Evolutionary conservation across 1,140 invertebrate genomes (phyloP).

Genomic region (Mylabris phalerata): DNA sequence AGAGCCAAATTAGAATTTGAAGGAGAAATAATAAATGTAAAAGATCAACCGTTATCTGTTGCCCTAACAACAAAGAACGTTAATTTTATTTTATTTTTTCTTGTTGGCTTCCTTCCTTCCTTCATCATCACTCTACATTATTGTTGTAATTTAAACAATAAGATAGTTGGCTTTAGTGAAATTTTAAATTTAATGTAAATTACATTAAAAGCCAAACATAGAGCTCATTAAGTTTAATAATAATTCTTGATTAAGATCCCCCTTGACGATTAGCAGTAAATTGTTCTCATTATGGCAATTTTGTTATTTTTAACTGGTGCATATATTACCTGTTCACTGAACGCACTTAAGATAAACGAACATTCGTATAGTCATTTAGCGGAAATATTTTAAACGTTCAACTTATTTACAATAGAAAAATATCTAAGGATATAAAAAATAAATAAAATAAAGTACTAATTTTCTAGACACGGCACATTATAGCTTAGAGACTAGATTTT

Average conservation of each 20-base stretch:
- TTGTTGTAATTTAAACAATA: slow-evolving; percentile 2
- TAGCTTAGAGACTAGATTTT: no score
- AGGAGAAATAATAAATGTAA: no score
- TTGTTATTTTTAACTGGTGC: slow-evolving; percentile 43
- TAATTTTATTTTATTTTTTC: no score
- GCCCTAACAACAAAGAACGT: no score
- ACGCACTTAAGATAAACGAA: slow-evolving; percentile 40
- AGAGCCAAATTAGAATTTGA: no score
- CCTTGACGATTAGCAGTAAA: slow-evolving; percentile 44
- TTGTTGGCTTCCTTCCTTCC: no score
- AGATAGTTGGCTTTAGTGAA: slow-evolving; percentile 6
- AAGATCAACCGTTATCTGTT: no score
- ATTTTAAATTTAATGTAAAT: slow-evolving; percentile 34
- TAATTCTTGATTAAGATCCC: slow-evolving; percentile 44
- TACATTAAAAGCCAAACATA: slow-evolving; percentile 32
- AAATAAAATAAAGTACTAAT: no score
- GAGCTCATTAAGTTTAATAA: slow-evolving; percentile 42
- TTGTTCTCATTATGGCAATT: slow-evolving; percentile 46
- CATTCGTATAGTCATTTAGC: slow-evolving; percentile 31
- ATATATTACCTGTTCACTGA: slow-evolving; percentile 43
- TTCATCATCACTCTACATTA: no score
- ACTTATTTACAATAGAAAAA: slow-evolving; percentile 24
- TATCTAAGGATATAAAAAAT: background rate
- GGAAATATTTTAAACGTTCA: slow-evolving; percentile 41
- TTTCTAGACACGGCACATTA: no score